Conservation (phyloP, 2,113 vertebrate genomes). For the Hemiscyllium ocellatum region DNA sequence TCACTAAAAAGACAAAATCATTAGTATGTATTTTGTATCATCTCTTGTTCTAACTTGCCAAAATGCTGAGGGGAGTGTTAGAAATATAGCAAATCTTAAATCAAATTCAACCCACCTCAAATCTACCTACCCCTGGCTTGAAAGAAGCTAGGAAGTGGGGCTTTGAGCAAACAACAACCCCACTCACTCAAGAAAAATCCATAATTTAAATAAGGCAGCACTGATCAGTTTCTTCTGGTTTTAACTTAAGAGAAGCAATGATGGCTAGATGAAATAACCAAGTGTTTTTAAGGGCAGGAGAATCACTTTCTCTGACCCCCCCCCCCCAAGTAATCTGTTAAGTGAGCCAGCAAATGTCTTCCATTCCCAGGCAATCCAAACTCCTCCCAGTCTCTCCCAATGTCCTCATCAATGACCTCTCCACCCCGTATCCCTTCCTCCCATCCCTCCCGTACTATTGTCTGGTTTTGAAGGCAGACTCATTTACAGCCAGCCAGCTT, state of each 20-base stretch:
- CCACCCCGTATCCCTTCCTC: neutral
- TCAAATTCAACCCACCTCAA: neutral
- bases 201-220: neutral
- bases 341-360: neutral
- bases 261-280: neutral
- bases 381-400: neutral
- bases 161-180: neutral
- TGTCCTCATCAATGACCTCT: neutral
- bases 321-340: neutral
- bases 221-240: neutral
- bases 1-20: neutral
- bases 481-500: neutral
- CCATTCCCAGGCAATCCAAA: too few relatives aligned
- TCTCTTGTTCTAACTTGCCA: neutral
- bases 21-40: neutral
- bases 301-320: neutral
- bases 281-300: neutral
- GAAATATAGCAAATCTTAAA: neutral
- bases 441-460: neutral
- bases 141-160: neutral
- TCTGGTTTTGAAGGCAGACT: neutral
- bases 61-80: neutral
- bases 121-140: neutral
- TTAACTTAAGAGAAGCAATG: neutral
- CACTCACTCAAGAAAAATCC: neutral